A percentile compares a stretch with the other conserved stretches of the same genome.
Conservation (phyloP, 2,113 vertebrate species). For the Nestor notabilis region DNA sequence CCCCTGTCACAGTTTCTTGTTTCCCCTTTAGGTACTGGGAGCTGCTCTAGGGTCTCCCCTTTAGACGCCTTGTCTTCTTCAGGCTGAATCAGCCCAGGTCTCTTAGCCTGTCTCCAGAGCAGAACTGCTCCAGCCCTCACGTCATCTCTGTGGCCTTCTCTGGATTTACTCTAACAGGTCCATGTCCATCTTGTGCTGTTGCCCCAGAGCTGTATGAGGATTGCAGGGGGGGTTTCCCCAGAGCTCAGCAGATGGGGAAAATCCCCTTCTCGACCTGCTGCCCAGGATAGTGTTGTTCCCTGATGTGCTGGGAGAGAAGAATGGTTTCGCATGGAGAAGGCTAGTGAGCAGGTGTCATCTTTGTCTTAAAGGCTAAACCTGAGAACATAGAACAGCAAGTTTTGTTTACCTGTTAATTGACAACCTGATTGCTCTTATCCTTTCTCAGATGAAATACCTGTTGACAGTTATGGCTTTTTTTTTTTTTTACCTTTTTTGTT, state of each 20-base stretch:
- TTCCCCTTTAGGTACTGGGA: neutral
- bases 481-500: neutral
- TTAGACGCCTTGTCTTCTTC: neutral
- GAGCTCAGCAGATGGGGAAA: neutral
- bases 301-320: neutral
- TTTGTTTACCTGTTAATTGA: neutral
- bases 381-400: neutral
- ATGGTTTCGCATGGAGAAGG: too few species aligned
- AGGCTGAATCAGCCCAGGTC: neutral
- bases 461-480: fast-evolving
- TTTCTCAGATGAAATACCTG: neutral
- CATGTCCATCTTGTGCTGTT: neutral
- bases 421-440: neutral
- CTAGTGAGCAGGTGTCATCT: neutral
- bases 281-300: neutral
- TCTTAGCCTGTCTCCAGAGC: neutral
- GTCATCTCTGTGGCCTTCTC: neutral
- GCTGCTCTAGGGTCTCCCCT: neutral
- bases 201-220: neutral
- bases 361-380: neutral
- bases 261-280: neutral
- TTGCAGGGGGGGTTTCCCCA: too few species aligned
- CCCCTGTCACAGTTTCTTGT: neutral
- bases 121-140: neutral
- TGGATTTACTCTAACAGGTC: neutral